phyloP scores from a whole-genome alignment of 2,113 vertebrate species.

The Pteronura brasiliensis region DNA sequence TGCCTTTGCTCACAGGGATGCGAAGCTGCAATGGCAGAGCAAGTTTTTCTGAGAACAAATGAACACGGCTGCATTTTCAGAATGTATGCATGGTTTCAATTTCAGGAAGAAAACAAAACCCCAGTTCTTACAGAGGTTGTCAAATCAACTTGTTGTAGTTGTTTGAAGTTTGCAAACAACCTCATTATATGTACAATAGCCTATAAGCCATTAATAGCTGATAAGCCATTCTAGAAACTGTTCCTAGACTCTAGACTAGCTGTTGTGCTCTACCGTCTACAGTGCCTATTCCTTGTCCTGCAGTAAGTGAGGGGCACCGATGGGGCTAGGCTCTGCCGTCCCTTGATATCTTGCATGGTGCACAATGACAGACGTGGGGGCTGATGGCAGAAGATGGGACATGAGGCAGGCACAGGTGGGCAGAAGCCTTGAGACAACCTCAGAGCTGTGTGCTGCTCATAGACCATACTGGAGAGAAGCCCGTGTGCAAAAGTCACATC shows the following conservation, averaged over 20 bases:
- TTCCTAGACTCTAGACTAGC: not conserved
- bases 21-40: not conserved
- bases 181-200: not conserved
- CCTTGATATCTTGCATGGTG: too few relatives aligned
- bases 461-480: not conserved
- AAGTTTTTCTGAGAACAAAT: not conserved
- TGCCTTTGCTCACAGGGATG: not conserved
- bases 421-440: not conserved
- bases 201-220: not conserved
- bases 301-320: not conserved
- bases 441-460: not conserved
- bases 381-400: not conserved
- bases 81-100: not conserved
- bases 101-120: not conserved
- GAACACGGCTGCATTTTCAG: not conserved
- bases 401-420: accelerated
- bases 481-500: not conserved
- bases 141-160: not conserved
- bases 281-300: not conserved
- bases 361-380: not conserved
- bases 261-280: not conserved
- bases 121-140: not conserved
- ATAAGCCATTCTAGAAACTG: not conserved
- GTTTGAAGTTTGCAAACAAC: not conserved
- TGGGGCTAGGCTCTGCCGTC: not conserved